These are phyloP conservation scores for Meandrina meandrites DNA, from an alignment of 92 coral and sea anemone species.

Conservation along the genomic window DNA sequence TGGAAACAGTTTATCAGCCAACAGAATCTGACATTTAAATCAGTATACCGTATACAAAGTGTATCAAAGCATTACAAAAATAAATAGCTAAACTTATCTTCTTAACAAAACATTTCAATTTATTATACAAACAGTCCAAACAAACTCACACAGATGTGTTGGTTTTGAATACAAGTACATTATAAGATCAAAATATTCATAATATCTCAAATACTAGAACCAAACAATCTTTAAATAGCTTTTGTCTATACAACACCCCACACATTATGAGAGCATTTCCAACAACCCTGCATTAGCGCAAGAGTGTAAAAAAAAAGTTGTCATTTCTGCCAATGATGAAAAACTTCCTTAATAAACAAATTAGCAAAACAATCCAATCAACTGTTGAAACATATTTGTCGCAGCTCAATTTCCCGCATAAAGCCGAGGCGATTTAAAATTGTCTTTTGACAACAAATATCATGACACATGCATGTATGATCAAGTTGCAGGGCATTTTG, in stretches of 20 bases:
- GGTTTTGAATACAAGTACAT: not conserved
- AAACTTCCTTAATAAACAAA: not conserved
- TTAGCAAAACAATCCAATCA: not conserved
- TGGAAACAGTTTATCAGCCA: not conserved
- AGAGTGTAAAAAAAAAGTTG: not conserved
- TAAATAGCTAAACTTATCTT: not conserved
- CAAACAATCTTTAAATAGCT: not conserved
- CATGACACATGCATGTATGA: not conserved
- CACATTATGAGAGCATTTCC: conserved; percentile 34
- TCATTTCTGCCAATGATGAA: not conserved
- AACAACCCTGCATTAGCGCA: conserved; percentile 19
- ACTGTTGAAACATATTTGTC: not conserved
- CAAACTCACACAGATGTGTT: conserved; percentile 17
- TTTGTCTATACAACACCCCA: not conserved
- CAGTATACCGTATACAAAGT: not conserved
- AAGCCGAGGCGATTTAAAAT: not conserved
- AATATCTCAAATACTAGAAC: not conserved
- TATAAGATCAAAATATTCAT: not conserved
- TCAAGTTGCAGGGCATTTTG: conserved; percentile 11
- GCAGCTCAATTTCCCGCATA: not conserved
- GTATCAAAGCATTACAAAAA: not conserved
- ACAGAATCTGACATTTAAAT: not conserved
- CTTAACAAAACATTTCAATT: not conserved
- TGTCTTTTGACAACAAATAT: not conserved
- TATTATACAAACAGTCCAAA: not conserved